These are phyloP conservation scores for Pomacea canaliculata DNA, from an alignment of 2,888 invertebrate species.

Conservation along the genomic window DNA sequence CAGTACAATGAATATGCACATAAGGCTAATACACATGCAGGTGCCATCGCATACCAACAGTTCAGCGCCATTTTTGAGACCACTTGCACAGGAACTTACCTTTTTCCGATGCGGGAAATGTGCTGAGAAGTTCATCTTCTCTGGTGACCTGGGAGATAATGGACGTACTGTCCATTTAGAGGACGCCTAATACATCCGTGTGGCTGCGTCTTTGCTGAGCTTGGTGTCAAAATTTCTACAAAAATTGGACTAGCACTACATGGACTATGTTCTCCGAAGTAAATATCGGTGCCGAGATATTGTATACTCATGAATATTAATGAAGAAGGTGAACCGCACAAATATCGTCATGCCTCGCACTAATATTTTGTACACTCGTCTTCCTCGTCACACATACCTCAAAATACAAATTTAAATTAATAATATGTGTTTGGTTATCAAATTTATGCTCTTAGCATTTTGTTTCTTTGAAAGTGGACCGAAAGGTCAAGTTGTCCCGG, in stretches of 20 bases:
- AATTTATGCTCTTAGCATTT: neutral
- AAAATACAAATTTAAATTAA: slow-evolving; percentile 1
- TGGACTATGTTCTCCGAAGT: slow-evolving; percentile 41
- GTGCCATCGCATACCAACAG: slow-evolving; percentile 29
- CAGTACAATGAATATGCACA: neutral
- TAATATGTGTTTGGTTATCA: neutral
- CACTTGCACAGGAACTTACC: slow-evolving; percentile 75
- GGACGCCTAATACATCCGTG: slow-evolving; percentile 40
- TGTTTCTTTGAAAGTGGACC: neutral
- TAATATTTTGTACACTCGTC: neutral
- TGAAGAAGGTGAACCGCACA: slow-evolving; percentile 40
- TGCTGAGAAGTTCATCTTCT: slow-evolving; percentile 96
- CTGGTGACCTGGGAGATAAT: slow-evolving; percentile 98
- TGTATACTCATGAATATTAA: slow-evolving; percentile 59
- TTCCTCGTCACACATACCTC: neutral
- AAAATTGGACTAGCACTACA: slow-evolving; percentile 35
- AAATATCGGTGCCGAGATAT: slow-evolving; percentile 44
- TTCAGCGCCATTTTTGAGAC: slow-evolving; percentile 54
- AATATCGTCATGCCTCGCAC: slow-evolving; percentile 17
- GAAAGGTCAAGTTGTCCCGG: too few species aligned
- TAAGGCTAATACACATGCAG: slow-evolving; percentile 12
- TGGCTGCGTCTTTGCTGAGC: slow-evolving; percentile 42
- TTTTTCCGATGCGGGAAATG: slow-evolving; percentile 88
- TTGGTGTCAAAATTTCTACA: slow-evolving; percentile 29
- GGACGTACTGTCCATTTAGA: slow-evolving; percentile 91